Base-by-base conservation (phyloP, 1,140 invertebrate genomes). In the Dendroctonus ponderosae region DNA sequence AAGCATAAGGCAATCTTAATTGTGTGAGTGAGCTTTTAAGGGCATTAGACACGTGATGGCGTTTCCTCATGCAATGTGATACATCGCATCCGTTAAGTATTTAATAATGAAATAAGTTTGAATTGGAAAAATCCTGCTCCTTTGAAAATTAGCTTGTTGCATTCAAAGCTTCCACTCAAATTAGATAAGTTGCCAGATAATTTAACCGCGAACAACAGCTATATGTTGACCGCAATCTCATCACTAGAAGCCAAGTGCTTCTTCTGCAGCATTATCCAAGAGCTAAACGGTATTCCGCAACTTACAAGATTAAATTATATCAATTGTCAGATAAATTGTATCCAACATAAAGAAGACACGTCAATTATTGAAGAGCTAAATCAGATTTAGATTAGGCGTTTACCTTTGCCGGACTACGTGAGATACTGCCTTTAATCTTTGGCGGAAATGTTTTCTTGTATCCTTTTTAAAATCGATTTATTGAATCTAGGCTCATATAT, bases 281-380 rank as follows among this genome's bases (percentile, higher is more conserved):
- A n/a, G 54, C 44, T 54, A 39, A 54, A 38, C 38, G 57, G 42
- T 51, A 38, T 54, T 43, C 53, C 42, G 41, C 38, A 51, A 46
- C 15, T 11, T 15, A 52, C 48, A n/a, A 61, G 64, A 68, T 66
- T 70, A 66, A 69, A 67, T 68, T 70, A 70, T 68, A 72, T 70
- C 70, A 72, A 72, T 72, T 68, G 68, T 68, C 53, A 50, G 62
- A 64, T 70, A 63, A 64, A 72, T 67, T 59, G 69, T 64, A 57
- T 46, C 52, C 46, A 63, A 70, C 71, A 70, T 72, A 68, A 72
- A 72, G 71, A 70, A 72, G 66, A 68, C 49, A 70, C 63, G 71
- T 72, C 71, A 72, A 72, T 72, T 72, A 72, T 67, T 63, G 69
- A 56, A 70, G 63, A 69, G 42, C 57, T 70, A 66, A 70, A 72